Percentiles rank a stretch among this genome's conserved stretches.
Evolutionary conservation across 37 sponge, comb jelly and placozoan genomes (phyloP).

Genomic region (Ianthella basta): DNA sequence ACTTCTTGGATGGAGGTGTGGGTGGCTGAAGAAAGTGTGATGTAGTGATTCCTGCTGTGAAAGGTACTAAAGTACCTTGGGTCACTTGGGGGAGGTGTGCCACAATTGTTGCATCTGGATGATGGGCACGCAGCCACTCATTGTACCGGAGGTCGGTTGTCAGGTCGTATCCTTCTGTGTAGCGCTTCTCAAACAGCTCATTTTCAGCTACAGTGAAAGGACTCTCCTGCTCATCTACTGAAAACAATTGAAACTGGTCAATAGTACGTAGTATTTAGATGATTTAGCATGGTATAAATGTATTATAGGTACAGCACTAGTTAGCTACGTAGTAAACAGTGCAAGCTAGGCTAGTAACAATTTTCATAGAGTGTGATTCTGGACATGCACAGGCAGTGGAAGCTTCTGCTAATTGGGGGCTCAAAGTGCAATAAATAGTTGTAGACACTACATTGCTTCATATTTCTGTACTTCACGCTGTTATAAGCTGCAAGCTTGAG

Average conservation of each 20-base stretch:
- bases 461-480: no score
- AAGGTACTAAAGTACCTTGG: background rate
- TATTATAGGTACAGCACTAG: no score
- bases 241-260: background rate
- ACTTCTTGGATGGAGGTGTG: slow-evolving; percentile 1
- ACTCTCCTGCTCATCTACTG: slow-evolving; percentile 13
- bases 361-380: no score
- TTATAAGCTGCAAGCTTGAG: no score
- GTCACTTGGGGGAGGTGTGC: background rate
- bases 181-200: background rate
- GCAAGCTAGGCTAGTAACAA: no score
- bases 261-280: no score
- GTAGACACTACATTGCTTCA: no score
- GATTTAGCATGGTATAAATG: slow-evolving; percentile 1
- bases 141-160: background rate
- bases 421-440: no score
- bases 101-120: background rate
- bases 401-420: no score
- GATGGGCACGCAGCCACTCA: background rate
- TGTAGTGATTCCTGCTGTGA: background rate
- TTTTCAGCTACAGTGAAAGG: slow-evolving; percentile 22
- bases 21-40: slow-evolving; percentile 10
- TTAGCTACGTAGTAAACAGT: no score
- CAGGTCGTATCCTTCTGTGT: no score
- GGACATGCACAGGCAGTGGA: no score